A percentile compares a stretch with the other conserved stretches of the same genome.
Conservation (phyloP, 2,113 vertebrate species). For the Euleptes europaea region DNA sequence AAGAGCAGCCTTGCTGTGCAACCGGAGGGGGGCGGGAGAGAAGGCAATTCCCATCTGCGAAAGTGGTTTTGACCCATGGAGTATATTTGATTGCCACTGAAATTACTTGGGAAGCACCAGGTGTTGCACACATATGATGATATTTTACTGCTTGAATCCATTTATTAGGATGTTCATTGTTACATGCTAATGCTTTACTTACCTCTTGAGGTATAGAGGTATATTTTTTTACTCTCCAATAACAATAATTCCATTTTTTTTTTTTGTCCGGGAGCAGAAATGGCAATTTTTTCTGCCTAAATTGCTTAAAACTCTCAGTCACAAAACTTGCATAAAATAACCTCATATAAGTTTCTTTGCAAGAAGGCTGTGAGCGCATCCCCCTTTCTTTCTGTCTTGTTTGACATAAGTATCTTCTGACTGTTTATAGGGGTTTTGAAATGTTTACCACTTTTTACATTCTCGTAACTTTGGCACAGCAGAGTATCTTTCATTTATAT, state of each 20-base stretch:
- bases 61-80: neutral
- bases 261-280: neutral
- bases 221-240: neutral
- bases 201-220: neutral
- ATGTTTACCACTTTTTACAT: neutral
- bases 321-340: neutral
- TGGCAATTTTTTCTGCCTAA: neutral
- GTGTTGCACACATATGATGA: neutral
- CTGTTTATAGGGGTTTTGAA: neutral
- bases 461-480: neutral
- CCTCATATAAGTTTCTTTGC: accelerated
- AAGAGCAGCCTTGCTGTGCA: neutral
- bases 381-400: too few species aligned
- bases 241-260: neutral
- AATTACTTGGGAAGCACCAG: neutral
- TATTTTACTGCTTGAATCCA: neutral
- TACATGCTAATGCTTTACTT: neutral
- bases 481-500: neutral
- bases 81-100: neutral
- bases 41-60: neutral
- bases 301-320: neutral
- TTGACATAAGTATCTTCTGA: accelerated
- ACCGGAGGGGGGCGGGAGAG: neutral
- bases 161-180: neutral
- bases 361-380: neutral